Percentiles rank a stretch among this genome's conserved stretches.
Conservation (phyloP, 2,888 invertebrate genomes). For the Caenorhabditis zanzibari region DNA sequence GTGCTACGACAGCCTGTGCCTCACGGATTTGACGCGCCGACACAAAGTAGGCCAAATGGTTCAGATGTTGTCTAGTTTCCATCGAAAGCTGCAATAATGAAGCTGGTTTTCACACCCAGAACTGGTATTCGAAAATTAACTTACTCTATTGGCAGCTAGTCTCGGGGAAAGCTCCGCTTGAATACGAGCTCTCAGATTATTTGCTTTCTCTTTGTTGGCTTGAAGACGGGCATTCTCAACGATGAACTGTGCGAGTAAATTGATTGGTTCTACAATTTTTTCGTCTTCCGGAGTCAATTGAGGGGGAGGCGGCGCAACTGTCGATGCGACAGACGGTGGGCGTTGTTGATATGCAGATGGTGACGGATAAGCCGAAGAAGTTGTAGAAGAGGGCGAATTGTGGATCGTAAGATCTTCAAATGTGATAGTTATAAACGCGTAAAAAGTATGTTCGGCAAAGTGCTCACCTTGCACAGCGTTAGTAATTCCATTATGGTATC, state of each 20-base stretch:
- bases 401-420: slow-evolving; percentile 25
- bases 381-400: neutral
- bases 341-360: slow-evolving; percentile 25
- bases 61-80: slow-evolving; percentile 33
- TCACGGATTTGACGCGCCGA: slow-evolving; percentile 34
- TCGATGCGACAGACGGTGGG: slow-evolving; percentile 15
- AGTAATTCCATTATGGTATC: slow-evolving; percentile 15
- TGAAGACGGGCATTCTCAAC: slow-evolving; percentile 28
- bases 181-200: slow-evolving; percentile 41
- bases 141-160: slow-evolving; percentile 26
- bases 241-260: slow-evolving; percentile 16
- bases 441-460: too few species aligned
- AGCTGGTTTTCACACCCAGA: neutral
- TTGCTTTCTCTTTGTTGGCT: slow-evolving; percentile 41
- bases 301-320: slow-evolving; percentile 21
- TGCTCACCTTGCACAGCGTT: slow-evolving; percentile 21
- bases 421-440: too few species aligned
- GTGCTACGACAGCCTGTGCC: slow-evolving; percentile 47
- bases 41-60: slow-evolving; percentile 20
- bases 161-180: slow-evolving; percentile 43
- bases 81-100: slow-evolving; percentile 40
- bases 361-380: slow-evolving; percentile 26
- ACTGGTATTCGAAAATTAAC: neutral
- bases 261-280: slow-evolving; percentile 40
- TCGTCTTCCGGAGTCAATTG: slow-evolving; percentile 50